Base-by-base conservation (phyloP, 2,113 vertebrate genomes). In the Pseudopodoces humilis region DNA sequence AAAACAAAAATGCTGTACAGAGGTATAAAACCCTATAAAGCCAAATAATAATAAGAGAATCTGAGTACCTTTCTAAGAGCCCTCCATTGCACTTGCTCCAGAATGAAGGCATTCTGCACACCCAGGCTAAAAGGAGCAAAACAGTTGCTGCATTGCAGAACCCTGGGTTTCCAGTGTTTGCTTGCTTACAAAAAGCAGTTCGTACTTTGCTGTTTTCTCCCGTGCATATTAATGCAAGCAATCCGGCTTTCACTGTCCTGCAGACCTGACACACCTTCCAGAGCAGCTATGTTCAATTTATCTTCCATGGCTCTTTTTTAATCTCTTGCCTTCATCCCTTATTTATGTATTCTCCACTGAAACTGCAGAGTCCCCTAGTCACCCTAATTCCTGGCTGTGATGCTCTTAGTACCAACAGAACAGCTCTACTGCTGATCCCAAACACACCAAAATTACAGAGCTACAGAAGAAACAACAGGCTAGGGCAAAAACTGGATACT, bases 131-230 rank as follows among this genome's bases (percentile, higher is more conserved):
- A 37, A 77, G 2, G 5, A 92, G 62, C 46, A 33, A 15, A 64
- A 27, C 85, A 75, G 7, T 2, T 24, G 23, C 46, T 41, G 63
- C 17, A 25, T 25, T 47, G 68, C 93, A 72, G 47, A 68, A 27
- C 21, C 24, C 62, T 43, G 37, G 12, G 6, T 37, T 68, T 67
- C 93, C 68, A 30, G 56, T 30, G 33, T 41, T 55, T 35, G 31
- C 69, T 43, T 58, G 72, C 78, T 95, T 47, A 85, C 55, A 83
- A 47, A 83, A 86, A 67, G 64, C 83, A 44, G 64, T 72, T 74
- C n/a, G 88, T 56, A 55, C 88, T 90, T 43, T 0, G 49, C 93
- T 49, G 64, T 69, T 50, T 65, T 50, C 93, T 83, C 91, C 69
- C 35, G 9, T 4, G 41, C 93, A 85, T 55, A 67, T 53, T 70